phyloP scores from a whole-genome alignment of 2,888 invertebrate species.

The Lycophotia porphyrea region DNA sequence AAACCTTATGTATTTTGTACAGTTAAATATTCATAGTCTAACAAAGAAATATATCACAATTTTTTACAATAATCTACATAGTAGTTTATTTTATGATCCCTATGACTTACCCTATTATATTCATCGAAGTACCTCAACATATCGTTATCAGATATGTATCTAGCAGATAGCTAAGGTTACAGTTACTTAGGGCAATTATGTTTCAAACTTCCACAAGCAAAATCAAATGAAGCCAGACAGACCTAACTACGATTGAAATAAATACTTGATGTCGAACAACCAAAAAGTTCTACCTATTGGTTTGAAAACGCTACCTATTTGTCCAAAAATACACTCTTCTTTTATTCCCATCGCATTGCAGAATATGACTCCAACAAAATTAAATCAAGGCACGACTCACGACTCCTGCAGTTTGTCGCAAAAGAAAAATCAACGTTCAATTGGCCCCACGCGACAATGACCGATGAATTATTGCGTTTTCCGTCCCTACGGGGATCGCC shows the following conservation, averaged over 20 bases:
- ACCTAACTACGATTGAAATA: background rate
- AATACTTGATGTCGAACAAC: background rate
- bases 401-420: conserved; percentile 59
- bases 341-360: background rate
- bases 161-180: no score
- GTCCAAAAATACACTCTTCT: background rate
- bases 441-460: conserved; percentile 82
- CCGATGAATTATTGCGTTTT: conserved; percentile 85
- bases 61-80: conserved; percentile 85
- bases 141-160: background rate
- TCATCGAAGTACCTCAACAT: background rate
- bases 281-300: background rate
- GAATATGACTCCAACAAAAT: conserved; percentile 36
- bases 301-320: background rate
- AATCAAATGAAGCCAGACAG: background rate
- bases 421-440: conserved; percentile 83
- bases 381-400: conserved; percentile 55
- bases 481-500: conserved; percentile 73
- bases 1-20: conserved; percentile 89
- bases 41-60: conserved; percentile 90
- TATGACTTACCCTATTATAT: background rate
- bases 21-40: conserved; percentile 90
- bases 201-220: background rate
- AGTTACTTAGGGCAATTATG: background rate
- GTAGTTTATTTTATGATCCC: conserved; percentile 72